These are phyloP conservation scores for Cairina moschata DNA, from an alignment of 2,113 vertebrate genomes.

Conservation along the genomic window DNA sequence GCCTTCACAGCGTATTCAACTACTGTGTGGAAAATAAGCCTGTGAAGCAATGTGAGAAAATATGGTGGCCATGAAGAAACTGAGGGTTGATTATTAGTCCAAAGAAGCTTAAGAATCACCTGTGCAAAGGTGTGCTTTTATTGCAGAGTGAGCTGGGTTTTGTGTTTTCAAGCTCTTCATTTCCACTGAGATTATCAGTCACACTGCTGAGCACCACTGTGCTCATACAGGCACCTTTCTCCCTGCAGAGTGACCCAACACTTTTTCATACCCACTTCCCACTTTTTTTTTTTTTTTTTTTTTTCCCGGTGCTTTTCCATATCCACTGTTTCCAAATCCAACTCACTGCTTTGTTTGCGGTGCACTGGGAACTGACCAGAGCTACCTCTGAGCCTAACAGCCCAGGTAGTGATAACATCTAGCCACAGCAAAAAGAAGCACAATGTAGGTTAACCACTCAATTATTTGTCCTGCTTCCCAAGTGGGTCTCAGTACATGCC, in stretches of 20 bases:
- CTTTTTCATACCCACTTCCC: not conserved
- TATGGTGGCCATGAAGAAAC: not conserved
- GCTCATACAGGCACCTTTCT: accelerated
- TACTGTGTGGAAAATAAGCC: not conserved
- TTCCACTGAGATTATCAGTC: accelerated
- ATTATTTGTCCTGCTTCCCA: not conserved
- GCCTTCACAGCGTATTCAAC: not conserved
- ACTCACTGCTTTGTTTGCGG: accelerated
- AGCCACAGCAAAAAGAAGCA: not conserved
- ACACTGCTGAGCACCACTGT: accelerated
- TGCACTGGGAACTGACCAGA: not conserved
- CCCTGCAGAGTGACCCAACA: accelerated
- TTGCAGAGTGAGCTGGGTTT: not conserved
- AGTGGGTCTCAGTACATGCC: accelerated
- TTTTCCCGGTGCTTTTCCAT: no score
- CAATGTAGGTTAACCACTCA: not conserved
- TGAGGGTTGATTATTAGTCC: not conserved
- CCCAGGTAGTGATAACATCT: accelerated
- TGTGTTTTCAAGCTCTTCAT: not conserved
- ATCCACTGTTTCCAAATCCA: not conserved
- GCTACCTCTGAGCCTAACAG: not conserved
- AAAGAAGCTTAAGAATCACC: not conserved
- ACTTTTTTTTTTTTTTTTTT: no score
- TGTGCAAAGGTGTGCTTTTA: not conserved
- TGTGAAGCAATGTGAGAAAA: not conserved